Percentiles rank a stretch among this genome's conserved stretches.
These are phyloP conservation scores for Morus bassanus DNA, from an alignment of 2,797 vertebrate species.

Conservation along the genomic window DNA sequence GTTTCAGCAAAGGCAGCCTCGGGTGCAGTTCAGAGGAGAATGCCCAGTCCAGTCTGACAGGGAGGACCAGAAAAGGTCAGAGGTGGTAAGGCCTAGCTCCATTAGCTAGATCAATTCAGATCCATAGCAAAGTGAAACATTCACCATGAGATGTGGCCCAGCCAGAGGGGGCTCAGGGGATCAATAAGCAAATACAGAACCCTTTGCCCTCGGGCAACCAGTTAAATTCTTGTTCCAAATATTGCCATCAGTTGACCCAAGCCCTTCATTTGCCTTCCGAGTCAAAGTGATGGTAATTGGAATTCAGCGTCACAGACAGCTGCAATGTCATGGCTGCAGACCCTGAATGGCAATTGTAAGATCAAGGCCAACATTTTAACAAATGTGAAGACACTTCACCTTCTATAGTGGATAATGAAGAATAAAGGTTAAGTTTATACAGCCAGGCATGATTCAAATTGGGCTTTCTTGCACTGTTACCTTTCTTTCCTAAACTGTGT, in stretches of 20 bases:
- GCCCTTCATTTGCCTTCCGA: not conserved
- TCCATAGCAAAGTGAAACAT: not conserved
- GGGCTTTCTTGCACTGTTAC: not conserved
- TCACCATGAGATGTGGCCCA: not conserved
- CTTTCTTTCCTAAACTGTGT: not conserved
- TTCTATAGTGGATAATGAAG: not conserved
- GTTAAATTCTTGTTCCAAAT: not conserved
- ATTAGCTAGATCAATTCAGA: not conserved
- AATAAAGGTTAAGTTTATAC: constrained; percentile 1
- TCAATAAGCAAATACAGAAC: not conserved
- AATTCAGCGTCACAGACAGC: not conserved
- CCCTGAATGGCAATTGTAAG: not conserved
- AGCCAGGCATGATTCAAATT: not conserved
- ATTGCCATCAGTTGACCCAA: not conserved
- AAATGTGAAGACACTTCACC: not conserved
- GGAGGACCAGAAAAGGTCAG: not conserved
- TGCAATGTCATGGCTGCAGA: not conserved
- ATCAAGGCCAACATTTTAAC: not conserved
- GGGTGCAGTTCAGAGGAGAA: not conserved
- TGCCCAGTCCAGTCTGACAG: not conserved
- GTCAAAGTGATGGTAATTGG: not conserved
- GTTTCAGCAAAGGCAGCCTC: not conserved
- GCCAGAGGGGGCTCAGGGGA: not conserved
- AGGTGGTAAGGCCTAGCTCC: not conserved
- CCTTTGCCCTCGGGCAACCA: not conserved